These are phyloP conservation scores for Anarhynchus alexandrinus DNA, from an alignment of 2,113 vertebrate genomes.

Conservation along the genomic window DNA sequence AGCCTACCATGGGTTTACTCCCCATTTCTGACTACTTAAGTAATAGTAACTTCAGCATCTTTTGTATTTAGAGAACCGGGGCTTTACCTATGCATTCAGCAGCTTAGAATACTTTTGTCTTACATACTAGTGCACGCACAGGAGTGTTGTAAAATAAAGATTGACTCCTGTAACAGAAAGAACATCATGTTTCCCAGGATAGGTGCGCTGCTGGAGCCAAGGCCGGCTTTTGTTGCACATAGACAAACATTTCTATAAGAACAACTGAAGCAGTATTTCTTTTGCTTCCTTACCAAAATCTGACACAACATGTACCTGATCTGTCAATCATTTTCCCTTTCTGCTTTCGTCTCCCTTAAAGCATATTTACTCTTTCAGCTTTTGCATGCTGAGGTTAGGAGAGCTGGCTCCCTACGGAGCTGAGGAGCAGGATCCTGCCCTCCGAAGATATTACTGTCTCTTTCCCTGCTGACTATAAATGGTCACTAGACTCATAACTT, in stretches of 20 bases:
- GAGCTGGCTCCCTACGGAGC: not conserved
- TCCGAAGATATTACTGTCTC: not conserved
- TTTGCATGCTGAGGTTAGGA: not conserved
- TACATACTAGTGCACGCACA: too few relatives aligned
- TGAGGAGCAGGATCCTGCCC: not conserved
- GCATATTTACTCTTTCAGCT: not conserved
- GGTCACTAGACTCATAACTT: too few relatives aligned
- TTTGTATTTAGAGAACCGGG: not conserved
- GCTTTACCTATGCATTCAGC: not conserved
- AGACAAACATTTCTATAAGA: not conserved
- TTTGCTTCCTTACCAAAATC: not conserved
- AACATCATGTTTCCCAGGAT: not conserved
- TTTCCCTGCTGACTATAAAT: not conserved
- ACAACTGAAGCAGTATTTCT: not conserved
- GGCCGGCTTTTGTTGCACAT: rapidly evolving
- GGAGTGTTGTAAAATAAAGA: not conserved
- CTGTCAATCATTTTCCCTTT: not conserved
- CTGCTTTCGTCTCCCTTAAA: not conserved
- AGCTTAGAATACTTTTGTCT: not conserved
- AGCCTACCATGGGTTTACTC: not conserved
- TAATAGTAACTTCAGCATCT: not conserved
- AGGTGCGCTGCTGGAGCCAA: not conserved
- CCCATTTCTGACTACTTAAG: not conserved
- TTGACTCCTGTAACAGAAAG: not conserved
- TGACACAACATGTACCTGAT: not conserved